These are phyloP conservation scores for Catharus minimus DNA, from an alignment of 2,113 vertebrate genomes.

Conservation along the genomic window DNA sequence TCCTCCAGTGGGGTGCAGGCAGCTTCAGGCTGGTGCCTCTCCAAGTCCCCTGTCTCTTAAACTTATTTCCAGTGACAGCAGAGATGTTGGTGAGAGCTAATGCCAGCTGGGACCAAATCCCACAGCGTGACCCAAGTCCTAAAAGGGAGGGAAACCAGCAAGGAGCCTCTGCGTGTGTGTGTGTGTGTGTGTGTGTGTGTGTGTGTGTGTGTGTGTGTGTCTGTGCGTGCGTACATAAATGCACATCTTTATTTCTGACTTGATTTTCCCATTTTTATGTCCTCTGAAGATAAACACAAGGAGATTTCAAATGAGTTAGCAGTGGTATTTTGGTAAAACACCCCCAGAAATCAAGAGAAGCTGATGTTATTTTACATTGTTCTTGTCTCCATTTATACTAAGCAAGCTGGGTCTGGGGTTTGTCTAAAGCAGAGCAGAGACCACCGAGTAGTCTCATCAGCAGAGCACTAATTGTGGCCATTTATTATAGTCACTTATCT, in stretches of 20 bases:
- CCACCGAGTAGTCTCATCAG: constrained; percentile 85
- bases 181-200: background rate
- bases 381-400: constrained; percentile 35
- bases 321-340: background rate
- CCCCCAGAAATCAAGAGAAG: constrained; percentile 1
- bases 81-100: background rate
- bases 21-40: background rate
- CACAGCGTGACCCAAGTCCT: background rate
- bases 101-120: background rate
- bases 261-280: background rate
- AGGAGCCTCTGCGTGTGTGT: background rate
- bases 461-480: constrained; percentile 80
- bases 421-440: constrained; percentile 74
- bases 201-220: background rate
- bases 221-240: background rate
- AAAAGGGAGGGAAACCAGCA: background rate
- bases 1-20: accelerated
- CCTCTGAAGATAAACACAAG: constrained; percentile 9
- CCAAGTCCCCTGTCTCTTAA: no score
- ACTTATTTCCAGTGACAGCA: background rate
- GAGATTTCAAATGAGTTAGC: constrained; percentile 9
- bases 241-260: background rate
- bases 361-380: constrained; percentile 50
- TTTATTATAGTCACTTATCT: constrained; percentile 91
- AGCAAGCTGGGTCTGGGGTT: constrained; percentile 71